Evolutionary conservation across 2,888 invertebrate genomes (phyloP).

Genomic region (Polydrusus pterygomalis): DNA sequence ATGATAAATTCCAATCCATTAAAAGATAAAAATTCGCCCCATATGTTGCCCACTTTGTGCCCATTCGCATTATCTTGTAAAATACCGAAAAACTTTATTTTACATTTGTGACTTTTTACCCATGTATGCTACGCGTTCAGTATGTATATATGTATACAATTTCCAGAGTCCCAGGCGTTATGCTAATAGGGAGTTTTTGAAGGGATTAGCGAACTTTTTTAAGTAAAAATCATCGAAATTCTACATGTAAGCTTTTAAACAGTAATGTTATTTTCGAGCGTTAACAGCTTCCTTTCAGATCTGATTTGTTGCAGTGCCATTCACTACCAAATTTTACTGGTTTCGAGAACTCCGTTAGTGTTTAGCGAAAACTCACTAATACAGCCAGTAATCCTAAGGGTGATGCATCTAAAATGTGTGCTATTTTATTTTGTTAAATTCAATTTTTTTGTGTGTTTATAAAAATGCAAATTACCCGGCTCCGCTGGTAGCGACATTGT

Average conservation of each 20-base stretch:
- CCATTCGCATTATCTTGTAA: slow-evolving; percentile 1
- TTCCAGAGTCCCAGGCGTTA: background rate
- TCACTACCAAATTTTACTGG: no score
- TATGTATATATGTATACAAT: slow-evolving; percentile 4
- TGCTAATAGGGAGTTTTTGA: background rate
- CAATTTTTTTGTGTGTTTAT: background rate
- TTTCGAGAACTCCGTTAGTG: no score
- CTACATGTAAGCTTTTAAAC: no score
- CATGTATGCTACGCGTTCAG: background rate
- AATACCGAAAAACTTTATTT: slow-evolving; percentile 1
- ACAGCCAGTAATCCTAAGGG: background rate
- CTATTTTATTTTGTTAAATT: slow-evolving; percentile 18
- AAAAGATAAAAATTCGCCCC: no score
- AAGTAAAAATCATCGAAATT: no score
- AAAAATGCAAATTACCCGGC: slow-evolving; percentile 8
- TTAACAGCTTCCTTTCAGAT: no score
- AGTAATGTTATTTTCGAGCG: no score
- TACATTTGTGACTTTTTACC: background rate
- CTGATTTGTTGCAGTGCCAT: no score
- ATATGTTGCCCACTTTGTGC: background rate
- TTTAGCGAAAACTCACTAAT: no score
- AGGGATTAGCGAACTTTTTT: no score
- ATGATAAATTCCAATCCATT: no score
- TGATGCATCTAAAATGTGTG: slow-evolving; percentile 13
- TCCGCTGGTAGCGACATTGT: slow-evolving; percentile 4